These are phyloP conservation scores for Caerostris extrusa DNA, from an alignment of 1,140 invertebrate genomes.

Conservation along the genomic window DNA sequence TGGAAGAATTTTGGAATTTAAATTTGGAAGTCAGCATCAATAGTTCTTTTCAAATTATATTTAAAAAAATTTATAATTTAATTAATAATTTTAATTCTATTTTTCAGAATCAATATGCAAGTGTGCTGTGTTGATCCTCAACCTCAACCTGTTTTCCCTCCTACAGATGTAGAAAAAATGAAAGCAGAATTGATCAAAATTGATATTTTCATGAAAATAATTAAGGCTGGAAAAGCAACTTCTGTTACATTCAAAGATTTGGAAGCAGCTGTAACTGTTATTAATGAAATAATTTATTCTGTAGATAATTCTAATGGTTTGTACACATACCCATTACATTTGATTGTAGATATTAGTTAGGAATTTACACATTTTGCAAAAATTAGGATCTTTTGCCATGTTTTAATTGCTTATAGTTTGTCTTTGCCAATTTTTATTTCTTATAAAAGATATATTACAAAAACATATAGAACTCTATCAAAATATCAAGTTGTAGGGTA, in stretches of 20 bases:
- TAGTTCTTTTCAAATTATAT: too few species aligned
- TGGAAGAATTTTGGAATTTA: too few species aligned
- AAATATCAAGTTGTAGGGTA: too few species aligned
- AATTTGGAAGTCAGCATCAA: too few species aligned
- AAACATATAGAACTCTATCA: too few species aligned
- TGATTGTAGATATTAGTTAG: too few species aligned
- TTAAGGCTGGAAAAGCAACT: neutral
- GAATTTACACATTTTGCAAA: too few species aligned
- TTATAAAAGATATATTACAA: too few species aligned
- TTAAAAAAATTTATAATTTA: neutral
- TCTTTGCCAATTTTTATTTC: too few species aligned
- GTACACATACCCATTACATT: neutral
- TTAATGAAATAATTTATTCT: slow-evolving; percentile 64
- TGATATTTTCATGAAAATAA: slow-evolving; percentile 45
- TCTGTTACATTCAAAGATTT: neutral
- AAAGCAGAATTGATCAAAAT: slow-evolving; percentile 50
- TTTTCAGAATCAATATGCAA: slow-evolving; percentile 58
- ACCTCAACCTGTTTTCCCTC: slow-evolving; percentile 9
- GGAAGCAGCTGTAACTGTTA: neutral
- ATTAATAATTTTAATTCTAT: neutral
- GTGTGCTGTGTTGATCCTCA: slow-evolving; percentile 60
- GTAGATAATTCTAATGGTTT: slow-evolving; percentile 70
- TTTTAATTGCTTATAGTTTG: too few species aligned
- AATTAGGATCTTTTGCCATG: too few species aligned
- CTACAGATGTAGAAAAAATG: slow-evolving; percentile 66